Base-by-base conservation (phyloP, 2,888 invertebrate genomes). In the Odontomyia ornata region DNA sequence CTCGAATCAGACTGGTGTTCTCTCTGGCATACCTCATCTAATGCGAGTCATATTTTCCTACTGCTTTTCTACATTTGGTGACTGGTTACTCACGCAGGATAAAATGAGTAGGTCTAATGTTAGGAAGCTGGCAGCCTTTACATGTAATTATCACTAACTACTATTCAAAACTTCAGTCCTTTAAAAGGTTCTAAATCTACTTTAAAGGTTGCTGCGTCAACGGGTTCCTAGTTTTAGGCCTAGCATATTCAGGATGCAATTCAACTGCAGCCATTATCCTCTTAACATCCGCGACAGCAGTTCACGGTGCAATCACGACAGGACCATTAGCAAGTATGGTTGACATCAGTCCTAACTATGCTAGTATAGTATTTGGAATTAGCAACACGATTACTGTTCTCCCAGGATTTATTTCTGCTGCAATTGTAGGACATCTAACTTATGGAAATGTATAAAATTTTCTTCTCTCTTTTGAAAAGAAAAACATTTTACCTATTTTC, bases 321-420 rank as follows among this genome's bases (percentile, higher is more conserved):
- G 92, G 92, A 0, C 90, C 91, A 0, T 84, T 92, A 43, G 90
- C 92, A 1, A 90, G 89, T 75, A 88, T 91, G 77, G 91, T 93
- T 11, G 93, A 93, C 81, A 88, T 93, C 67, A 90, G 92, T 77
- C 91, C 91, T 0, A 91, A 91, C 83, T 84, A 87, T 85, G 83
- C 85, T 83, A 90, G 90, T 79, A 87, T 92, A 28, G 86, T 90
- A 1, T 86, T 92, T 71, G 92, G 92, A 0, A 86, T 91, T 15
- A 88, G 88, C 64, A 91, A 91, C 76, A 88, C 90, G 82, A 85
- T 91, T 46, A 88, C 89, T 0, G 88, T 89, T 28, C 83, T 89
- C 62, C 88, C 90, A 0, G 91, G 91, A 56, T 91, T 91, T 79
- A 85, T 91, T 65, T 91, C 91, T 1, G 91, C 92, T 0, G 84